Base-by-base conservation (phyloP, 1,140 invertebrate genomes). In the Drosophila serrata region DNA sequence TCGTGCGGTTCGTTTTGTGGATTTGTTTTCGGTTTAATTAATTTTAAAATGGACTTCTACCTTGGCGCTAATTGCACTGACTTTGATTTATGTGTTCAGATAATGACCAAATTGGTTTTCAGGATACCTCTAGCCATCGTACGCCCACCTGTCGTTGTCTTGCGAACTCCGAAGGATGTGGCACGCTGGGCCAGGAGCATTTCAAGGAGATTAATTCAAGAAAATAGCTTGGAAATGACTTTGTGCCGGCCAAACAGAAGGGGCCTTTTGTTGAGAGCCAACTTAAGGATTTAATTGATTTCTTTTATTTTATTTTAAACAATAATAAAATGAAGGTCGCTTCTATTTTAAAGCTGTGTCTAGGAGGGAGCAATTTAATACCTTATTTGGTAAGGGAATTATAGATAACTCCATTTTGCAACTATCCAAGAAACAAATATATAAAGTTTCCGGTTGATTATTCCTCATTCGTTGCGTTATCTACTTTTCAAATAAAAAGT, bases 21-120 rank as follows among this genome's bases (percentile, higher is more conserved):
- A 68, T 79, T 79, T 79, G 75, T 72, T 79, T 80, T 75, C 69
- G 70, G 57, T 80, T 80, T 75, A 79, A 70, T 65, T 79, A 59
- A 67, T 65, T 79, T 79, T 74, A 79, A 79, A 73, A 73, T 74
- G 74, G 74, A 76, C 74, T 76, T 76, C 74, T 76, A 76, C 74
- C 73, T 76, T 58, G 61, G 74, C 74, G 74, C 74, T 76, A 76
- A 76, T 76, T 76, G 74, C 74, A 76, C 48, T 51, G 74, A 76
- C 74, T 76, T 76, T 76, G 74, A 76, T 77, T 77, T 77, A 77
- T 77, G 62, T 77, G 74, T 75, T 76, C 72, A 55, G 74, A 76
- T 76, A 76, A 76, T 76, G 74, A 76, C 73, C 61, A 76, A 76
- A 76, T 77, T 77, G 75, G 62, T 77, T 77, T 76, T 70, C 35